Evolutionary conservation across 2,888 invertebrate genomes (phyloP), one percentile per base, ranked within the genome.

Genomic region (Rhagonycha lutea): DNA sequence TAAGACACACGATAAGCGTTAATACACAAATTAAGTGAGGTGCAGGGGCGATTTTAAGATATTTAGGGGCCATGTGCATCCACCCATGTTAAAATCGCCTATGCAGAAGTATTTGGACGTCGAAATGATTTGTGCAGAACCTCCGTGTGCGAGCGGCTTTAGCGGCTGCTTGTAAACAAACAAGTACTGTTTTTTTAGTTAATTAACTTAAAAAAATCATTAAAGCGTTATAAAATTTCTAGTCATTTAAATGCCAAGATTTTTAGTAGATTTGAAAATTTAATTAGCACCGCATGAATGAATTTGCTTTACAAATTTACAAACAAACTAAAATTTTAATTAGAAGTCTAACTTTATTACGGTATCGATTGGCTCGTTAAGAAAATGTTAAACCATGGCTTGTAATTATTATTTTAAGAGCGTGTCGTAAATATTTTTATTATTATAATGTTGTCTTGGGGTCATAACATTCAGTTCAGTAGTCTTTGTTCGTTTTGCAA

Each of bases 1-100:
- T 23, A 47, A 47, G 61, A 47, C 61, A 68, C 61, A 70, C 14
- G 61, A 5, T 73, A 65, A 68, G 67, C 32, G 60, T 62, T 61
- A 70, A 62, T 69, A 73, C 70, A 63, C 11, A 72, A 70, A 70
- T 72, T 69, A 70, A 29, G 61, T 23, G 14, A 23, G 67, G 14
- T 12, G 14, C 18, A 29, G 73, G 69, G 47, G 24, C 61, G 61
- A 70, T 61, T 47, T 9, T 61, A 61, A 61, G 2, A 18, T 18
- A 18, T 18, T 18, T 18, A 18, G 18, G 18, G 18, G 18, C 2
- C 18, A n/a, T n/a, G n/a, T n/a, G n/a, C n/a, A 18, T 18, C 18
- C 18, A 18, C 18, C 18, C 18, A 2, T 18, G 18, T 18, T 18
- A 18, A 18, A 18, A 18, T 18, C 18, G 18, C 18, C 18, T 18